Evolutionary conservation across 2,113 vertebrate species (phyloP).

Genomic region (mouse (Mus musculus)): DNA sequence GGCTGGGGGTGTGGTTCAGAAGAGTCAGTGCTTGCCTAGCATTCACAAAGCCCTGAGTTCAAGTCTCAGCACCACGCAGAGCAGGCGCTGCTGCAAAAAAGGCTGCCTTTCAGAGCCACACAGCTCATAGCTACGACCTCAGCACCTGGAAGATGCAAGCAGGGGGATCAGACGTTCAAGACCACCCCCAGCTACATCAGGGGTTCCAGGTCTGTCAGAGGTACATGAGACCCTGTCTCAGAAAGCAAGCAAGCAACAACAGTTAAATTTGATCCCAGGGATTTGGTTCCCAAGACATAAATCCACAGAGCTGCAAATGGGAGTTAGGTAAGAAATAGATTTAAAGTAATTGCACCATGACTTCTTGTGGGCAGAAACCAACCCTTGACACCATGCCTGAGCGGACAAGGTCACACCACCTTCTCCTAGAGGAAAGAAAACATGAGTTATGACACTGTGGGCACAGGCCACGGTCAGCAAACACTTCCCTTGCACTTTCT

Average conservation of each 20-base stretch:
- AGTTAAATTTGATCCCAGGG: not conserved
- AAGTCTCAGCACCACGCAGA: not conserved
- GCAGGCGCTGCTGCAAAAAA: too few species aligned
- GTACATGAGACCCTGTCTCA: not conserved
- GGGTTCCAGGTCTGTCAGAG: not conserved
- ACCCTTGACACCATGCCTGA: not conserved
- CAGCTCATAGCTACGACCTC: not conserved
- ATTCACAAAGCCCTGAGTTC: not conserved
- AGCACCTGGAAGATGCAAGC: not conserved
- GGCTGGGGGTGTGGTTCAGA: not conserved
- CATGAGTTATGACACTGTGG: not conserved
- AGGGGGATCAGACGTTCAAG: not conserved
- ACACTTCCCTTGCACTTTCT: not conserved
- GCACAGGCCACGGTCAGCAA: not conserved
- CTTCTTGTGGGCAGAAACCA: not conserved
- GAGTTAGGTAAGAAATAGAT: not conserved
- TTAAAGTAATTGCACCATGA: not conserved
- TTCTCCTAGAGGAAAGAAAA: slow-evolving; percentile 34
- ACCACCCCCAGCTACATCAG: too few species aligned
- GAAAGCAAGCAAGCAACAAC: not conserved
- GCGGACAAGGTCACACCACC: not conserved
- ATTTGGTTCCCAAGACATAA: slow-evolving; percentile 29
- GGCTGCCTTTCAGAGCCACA: too few species aligned
- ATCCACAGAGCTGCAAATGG: not conserved
- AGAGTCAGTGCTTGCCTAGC: not conserved